phyloP scores from a whole-genome alignment of 2,797 vertebrate species.

The Epinephelus coioides region DNA sequence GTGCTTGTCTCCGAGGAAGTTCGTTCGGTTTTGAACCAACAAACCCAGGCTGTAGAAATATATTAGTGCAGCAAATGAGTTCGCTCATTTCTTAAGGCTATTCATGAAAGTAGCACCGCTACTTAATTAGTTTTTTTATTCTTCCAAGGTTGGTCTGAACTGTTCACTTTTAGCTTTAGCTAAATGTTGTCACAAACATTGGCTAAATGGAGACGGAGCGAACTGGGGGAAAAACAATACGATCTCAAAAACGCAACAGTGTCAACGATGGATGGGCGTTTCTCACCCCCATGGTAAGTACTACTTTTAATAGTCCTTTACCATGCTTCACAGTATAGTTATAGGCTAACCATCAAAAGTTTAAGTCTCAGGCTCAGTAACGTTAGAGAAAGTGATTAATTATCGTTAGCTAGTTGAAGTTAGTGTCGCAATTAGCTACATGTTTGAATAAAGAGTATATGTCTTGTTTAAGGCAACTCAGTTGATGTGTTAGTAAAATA shows the following conservation, averaged over 20 bases:
- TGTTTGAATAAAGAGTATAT: neutral
- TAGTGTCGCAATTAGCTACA: neutral
- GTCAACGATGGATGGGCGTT: conserved; percentile 35
- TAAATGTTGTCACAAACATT: neutral
- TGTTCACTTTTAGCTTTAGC: neutral
- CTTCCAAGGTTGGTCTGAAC: neutral
- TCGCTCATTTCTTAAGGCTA: neutral
- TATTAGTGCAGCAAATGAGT: neutral
- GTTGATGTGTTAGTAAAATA: neutral
- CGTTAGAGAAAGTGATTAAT: neutral
- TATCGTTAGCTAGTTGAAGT: neutral
- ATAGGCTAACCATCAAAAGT: neutral
- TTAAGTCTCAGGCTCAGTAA: neutral
- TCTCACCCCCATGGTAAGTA: conserved; percentile 80
- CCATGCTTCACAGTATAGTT: conserved; percentile 19
- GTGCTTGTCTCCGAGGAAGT: conserved; percentile 53
- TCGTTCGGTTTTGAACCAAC: neutral
- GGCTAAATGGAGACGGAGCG: conserved; percentile 51
- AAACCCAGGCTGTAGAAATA: neutral
- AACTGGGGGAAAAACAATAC: conserved; percentile 41
- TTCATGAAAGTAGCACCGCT: neutral
- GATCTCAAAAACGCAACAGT: conserved; percentile 55
- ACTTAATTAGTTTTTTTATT: neutral
- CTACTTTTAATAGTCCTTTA: neutral
- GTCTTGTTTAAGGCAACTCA: neutral